A percentile compares a stretch with the other conserved stretches of the same genome.
These are phyloP conservation scores for Agriotes lineatus DNA, from an alignment of 2,888 invertebrate genomes.

Conservation along the genomic window DNA sequence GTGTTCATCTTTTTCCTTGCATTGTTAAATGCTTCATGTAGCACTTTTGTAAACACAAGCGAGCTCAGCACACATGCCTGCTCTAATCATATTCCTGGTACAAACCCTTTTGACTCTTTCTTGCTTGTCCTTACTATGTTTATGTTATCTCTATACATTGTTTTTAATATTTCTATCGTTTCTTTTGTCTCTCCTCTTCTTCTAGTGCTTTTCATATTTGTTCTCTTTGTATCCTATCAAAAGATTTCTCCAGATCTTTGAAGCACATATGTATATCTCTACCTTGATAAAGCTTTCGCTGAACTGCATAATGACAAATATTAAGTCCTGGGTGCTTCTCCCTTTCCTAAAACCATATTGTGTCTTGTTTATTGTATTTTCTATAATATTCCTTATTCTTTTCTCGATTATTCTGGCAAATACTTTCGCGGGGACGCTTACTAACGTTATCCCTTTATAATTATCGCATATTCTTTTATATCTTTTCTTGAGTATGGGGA, in stretches of 20 bases:
- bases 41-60: background rate
- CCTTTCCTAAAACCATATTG: no score
- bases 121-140: background rate
- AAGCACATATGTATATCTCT: background rate
- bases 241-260: background rate
- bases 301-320: background rate
- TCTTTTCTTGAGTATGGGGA: no score
- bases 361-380: background rate
- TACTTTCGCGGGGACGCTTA: no score
- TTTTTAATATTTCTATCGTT: background rate
- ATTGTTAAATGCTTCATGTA: background rate
- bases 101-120: background rate
- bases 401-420: slow-evolving; percentile 1
- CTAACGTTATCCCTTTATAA: no score
- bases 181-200: background rate
- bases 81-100: background rate
- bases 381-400: background rate
- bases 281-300: background rate
- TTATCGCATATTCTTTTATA: no score
- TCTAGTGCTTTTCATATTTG: background rate
- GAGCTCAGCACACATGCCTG: background rate
- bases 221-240: background rate
- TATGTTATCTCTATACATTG: background rate
- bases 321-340: background rate
- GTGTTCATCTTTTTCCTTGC: background rate